phyloP scores from a whole-genome alignment of 30 jellyfish, hydroid and myxozoan species.

The Pelagia noctiluca region DNA sequence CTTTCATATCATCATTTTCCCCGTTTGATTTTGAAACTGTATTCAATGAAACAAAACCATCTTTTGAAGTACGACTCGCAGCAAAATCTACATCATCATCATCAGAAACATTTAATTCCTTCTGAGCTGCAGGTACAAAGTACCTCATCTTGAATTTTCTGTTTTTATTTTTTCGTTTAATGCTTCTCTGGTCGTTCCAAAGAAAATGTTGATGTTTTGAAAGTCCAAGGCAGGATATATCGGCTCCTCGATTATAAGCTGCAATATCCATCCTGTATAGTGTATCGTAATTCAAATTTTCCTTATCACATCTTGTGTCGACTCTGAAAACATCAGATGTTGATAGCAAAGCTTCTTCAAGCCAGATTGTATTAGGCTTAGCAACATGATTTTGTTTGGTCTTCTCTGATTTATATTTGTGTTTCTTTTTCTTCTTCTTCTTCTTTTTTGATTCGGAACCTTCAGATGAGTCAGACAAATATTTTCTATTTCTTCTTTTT shows the following conservation, averaged over 20 bases:
- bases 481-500: background rate
- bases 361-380: conserved; percentile 90
- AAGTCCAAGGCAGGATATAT: conserved; percentile 73
- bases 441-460: background rate
- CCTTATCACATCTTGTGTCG: conserved; percentile 62
- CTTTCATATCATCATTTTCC: too few relatives aligned
- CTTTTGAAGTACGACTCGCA: background rate
- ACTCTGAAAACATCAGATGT: conserved; percentile 59
- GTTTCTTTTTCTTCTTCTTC: conserved; percentile 39
- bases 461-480: background rate
- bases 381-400: background rate
- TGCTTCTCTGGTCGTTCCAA: conserved; percentile 41
- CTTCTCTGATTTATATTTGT: conserved; percentile 9
- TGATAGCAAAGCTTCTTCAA: conserved; percentile 64
- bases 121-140: too few relatives aligned
- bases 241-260: conserved; percentile 26
- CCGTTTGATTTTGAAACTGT: too few relatives aligned
- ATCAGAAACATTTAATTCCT: background rate
- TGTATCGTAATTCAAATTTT: conserved; percentile 74
- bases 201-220: conserved; percentile 28
- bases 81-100: conserved; percentile 19
- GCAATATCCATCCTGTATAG: conserved; percentile 85
- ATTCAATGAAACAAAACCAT: background rate
- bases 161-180: conserved; percentile 19
- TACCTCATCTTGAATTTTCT: background rate